These are phyloP conservation scores for Cosmopolites sordidus DNA, from an alignment of 2,888 invertebrate species.

Conservation along the genomic window DNA sequence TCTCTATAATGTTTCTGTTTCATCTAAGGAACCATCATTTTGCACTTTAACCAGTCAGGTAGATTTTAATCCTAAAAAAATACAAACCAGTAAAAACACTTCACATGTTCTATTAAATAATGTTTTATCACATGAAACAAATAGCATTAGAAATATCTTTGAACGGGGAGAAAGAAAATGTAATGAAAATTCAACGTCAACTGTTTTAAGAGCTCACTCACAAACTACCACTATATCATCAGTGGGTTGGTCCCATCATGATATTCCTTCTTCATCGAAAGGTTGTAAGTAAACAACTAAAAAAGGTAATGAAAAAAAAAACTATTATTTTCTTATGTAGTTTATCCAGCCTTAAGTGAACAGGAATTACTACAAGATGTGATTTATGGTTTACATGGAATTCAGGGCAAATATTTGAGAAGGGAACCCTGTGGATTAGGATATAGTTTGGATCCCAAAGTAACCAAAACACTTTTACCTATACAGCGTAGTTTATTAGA, in stretches of 20 bases:
- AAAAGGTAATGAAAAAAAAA: no score
- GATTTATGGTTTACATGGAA: constrained; percentile 83
- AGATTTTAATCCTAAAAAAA: constrained; percentile 30
- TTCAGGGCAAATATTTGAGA: constrained; percentile 71
- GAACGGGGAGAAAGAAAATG: constrained; percentile 30
- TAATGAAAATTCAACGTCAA: constrained; percentile 12
- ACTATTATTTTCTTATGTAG: no score
- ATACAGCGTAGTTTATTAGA: constrained; percentile 56
- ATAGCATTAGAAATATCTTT: constrained; percentile 36
- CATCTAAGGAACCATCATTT: constrained; percentile 26
- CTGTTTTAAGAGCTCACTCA: constrained; percentile 23
- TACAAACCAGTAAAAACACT: constrained; percentile 24
- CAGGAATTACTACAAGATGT: constrained; percentile 67
- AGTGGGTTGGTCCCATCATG: constrained; percentile 37
- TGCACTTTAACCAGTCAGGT: constrained; percentile 34
- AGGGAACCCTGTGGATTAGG: constrained; percentile 60
- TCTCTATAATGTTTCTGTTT: constrained; percentile 35
- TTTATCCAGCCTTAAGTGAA: constrained; percentile 43
- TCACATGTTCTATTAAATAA: constrained; percentile 33
- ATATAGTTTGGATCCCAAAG: constrained; percentile 58
- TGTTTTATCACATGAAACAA: constrained; percentile 34
- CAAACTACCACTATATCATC: constrained; percentile 37
- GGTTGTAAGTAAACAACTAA: constrained; percentile 26
- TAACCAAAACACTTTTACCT: constrained; percentile 52
- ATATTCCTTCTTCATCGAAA: constrained; percentile 36